Conservation (phyloP, 2,113 vertebrate species). For the Hippocampus comes region DNA sequence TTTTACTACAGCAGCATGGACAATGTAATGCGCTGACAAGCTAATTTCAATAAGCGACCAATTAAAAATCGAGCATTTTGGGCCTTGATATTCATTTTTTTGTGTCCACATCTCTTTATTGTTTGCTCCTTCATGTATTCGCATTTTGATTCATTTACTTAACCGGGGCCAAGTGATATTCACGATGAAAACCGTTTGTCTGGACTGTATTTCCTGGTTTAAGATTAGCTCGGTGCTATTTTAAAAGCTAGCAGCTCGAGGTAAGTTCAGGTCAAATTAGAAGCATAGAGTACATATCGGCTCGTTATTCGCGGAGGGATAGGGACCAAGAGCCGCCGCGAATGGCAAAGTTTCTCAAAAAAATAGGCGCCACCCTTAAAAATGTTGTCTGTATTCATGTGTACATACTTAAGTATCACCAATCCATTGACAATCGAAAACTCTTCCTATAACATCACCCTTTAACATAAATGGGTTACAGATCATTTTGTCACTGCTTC, state of each 20-base stretch:
- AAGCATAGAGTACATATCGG: neutral
- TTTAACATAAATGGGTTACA: neutral
- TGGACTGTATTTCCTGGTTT: constrained; percentile 8
- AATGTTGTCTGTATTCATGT: too few species aligned
- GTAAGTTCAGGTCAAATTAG: constrained; percentile 12
- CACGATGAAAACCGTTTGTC: neutral
- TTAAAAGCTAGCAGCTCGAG: constrained; percentile 6
- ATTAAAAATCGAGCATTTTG: constrained; percentile 5
- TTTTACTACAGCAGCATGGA: neutral
- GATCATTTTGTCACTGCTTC: too few species aligned
- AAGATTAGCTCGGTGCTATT: constrained; percentile 29
- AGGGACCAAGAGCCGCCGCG: neutral
- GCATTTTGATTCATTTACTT: neutral
- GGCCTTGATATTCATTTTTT: neutral
- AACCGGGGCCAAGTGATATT: neutral
- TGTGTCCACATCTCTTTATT: neutral
- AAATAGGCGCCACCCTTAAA: too few species aligned
- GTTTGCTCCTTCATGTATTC: neutral
- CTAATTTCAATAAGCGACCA: constrained; percentile 44
- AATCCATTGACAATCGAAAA: too few species aligned
- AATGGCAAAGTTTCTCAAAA: too few species aligned
- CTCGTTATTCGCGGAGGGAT: neutral
- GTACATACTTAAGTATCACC: too few species aligned
- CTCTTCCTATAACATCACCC: too few species aligned
- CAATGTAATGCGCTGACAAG: constrained; percentile 14